phyloP scores from a whole-genome alignment of 2,797 vertebrate genomes.

The Vireo griseus region DNA sequence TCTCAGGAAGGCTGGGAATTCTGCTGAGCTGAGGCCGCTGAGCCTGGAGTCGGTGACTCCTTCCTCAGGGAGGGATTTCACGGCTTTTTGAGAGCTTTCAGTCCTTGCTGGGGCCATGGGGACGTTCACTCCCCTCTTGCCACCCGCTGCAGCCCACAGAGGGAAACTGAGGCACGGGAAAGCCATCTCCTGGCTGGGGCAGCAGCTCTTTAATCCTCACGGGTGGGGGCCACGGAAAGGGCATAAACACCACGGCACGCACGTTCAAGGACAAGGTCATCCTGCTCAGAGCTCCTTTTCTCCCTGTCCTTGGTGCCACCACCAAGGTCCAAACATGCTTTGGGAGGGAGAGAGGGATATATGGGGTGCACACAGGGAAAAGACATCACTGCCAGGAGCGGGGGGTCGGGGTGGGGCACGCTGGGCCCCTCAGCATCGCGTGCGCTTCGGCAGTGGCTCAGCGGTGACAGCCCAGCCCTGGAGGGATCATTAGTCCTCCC shows the following conservation, averaged over 20 bases:
- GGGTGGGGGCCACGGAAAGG: not conserved
- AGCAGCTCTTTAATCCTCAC: not conserved
- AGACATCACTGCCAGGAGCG: accelerated
- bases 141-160: accelerated
- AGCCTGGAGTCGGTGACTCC: accelerated
- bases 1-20: not conserved
- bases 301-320: not conserved
- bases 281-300: not conserved
- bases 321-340: accelerated
- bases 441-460: conserved; percentile 3
- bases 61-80: accelerated
- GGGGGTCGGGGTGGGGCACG: accelerated
- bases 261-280: accelerated
- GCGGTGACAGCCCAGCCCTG: not conserved
- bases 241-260: accelerated
- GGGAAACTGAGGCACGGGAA: not conserved
- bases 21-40: not conserved
- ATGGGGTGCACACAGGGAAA: accelerated
- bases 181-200: not conserved
- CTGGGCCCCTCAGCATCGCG: accelerated
- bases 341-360: accelerated
- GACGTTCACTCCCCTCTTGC: accelerated
- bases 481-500: not conserved
- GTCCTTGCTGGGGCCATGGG: not conserved
- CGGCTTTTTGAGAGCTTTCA: accelerated